These are phyloP conservation scores for Ylistrum balloti DNA, from an alignment of 1,140 invertebrate genomes.

Conservation along the genomic window DNA sequence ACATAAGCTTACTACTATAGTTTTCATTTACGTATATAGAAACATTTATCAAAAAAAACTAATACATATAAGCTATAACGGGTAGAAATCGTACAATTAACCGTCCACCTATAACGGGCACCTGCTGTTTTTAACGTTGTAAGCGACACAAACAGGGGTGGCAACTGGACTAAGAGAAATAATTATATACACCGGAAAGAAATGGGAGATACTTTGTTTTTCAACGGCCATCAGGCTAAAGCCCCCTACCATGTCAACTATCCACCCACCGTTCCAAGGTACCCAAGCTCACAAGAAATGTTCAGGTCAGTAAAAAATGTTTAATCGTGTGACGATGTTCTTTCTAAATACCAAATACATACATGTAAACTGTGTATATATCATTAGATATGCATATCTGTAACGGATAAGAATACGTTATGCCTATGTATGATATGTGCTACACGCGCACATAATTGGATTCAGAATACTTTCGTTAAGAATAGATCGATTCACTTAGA, in stretches of 20 bases:
- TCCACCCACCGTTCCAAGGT: slow-evolving; percentile 77
- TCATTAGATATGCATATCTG: neutral
- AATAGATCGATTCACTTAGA: no score
- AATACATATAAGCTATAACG: neutral
- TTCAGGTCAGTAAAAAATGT: slow-evolving; percentile 72
- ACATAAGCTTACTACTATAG: neutral
- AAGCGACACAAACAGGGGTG: slow-evolving; percentile 59
- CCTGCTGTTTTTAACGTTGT: slow-evolving; percentile 54
- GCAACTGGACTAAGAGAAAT: neutral
- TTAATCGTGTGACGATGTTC: neutral
- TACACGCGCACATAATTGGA: no score
- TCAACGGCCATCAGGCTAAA: slow-evolving; percentile 73
- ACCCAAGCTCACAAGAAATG: slow-evolving; percentile 78
- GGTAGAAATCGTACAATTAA: neutral
- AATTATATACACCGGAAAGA: slow-evolving; percentile 39
- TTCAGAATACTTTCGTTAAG: no score
- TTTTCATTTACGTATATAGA: no score
- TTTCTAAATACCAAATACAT: neutral
- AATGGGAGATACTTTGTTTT: slow-evolving; percentile 76
- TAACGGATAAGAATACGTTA: no score
- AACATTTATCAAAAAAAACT: no score
- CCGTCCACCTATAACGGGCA: slow-evolving; percentile 42
- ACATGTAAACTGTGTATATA: neutral
- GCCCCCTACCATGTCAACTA: slow-evolving; percentile 77
- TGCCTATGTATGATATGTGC: no score